Percentiles rank a stretch among this genome's conserved stretches.
Evolutionary conservation across 1,140 invertebrate genomes (phyloP).

Genomic region (Diuraphis noxia): DNA sequence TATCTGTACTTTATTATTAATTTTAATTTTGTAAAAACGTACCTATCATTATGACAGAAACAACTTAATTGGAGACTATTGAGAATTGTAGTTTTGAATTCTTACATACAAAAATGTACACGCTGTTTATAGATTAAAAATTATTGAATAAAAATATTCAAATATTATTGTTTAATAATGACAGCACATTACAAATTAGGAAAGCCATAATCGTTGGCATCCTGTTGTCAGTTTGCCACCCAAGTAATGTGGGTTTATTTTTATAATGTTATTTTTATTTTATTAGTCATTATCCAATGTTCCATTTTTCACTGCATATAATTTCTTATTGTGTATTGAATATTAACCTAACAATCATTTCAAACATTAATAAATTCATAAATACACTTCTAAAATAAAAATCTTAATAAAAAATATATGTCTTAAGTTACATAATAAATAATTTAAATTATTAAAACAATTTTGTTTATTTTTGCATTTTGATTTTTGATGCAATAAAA

Average conservation of each 20-base stretch:
- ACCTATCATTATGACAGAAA: background rate
- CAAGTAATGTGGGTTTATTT: background rate
- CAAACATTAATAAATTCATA: background rate
- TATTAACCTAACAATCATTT: background rate
- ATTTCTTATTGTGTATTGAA: background rate
- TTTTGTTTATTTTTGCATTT: background rate
- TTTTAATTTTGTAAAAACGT: background rate
- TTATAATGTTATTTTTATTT: conserved; percentile 1
- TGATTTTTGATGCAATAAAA: background rate
- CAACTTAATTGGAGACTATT: background rate
- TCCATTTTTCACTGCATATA: background rate
- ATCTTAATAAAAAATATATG: background rate
- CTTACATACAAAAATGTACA: background rate
- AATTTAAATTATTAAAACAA: background rate
- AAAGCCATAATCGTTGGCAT: background rate
- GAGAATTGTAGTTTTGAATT: background rate
- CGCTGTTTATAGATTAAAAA: too few species aligned
- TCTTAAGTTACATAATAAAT: background rate
- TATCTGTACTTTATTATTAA: background rate
- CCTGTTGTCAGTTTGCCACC: background rate
- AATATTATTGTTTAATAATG: background rate
- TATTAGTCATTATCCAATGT: conserved; percentile 5
- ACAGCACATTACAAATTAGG: background rate
- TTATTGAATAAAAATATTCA: background rate
- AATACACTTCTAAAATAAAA: background rate